Evolutionary conservation across 1,140 invertebrate genomes (phyloP), one percentile per base, ranked within the genome.

Genomic region (Drosophila repleta): DNA sequence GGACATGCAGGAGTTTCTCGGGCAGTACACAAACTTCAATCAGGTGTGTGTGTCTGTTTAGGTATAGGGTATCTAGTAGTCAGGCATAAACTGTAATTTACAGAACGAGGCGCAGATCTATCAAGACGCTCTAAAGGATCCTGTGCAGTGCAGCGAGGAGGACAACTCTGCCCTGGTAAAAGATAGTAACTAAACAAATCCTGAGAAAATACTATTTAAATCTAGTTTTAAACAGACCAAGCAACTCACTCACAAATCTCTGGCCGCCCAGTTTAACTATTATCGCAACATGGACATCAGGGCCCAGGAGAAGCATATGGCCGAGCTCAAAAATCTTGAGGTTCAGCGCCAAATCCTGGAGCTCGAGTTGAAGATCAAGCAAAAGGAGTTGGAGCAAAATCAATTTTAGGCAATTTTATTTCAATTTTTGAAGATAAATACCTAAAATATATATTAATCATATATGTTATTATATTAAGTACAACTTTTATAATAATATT

Each of bases 231-330:
- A 48, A 21, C 20, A 15, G 5, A 3, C 20, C 11, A 48, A 15
- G 0, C 20, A 48, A 24, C 20, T 48, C 13, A n/a, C 4, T 4
- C 39, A 32, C 13, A 43, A 3, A 17, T 15, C 15, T 15, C 4
- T 45, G 17, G 43, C 15, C 4, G 37, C 51, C 1, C 62, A 56
- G n/a, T 10, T 49, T 0, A 21, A 13, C 45, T 64, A 21, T 29
- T 70, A 20, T 32, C 61, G 43, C 21, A 70, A 70, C n/a, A 56
- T 8, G 29, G 67, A 70, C 6, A 8, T 20, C 10, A 43, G 67
- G 24, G 60, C 41, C 4, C 32, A 37, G 8, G 15, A 70, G n/a
- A 71, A 71, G 2, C 68, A 71, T 51, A 17, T 24, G 37, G 61
- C 62, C 13, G 62, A 71, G 21, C n/a, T 71, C 1, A 51, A 21